phyloP scores from a whole-genome alignment of 2,113 vertebrate genomes.

The Peucedramus taeniatus region DNA sequence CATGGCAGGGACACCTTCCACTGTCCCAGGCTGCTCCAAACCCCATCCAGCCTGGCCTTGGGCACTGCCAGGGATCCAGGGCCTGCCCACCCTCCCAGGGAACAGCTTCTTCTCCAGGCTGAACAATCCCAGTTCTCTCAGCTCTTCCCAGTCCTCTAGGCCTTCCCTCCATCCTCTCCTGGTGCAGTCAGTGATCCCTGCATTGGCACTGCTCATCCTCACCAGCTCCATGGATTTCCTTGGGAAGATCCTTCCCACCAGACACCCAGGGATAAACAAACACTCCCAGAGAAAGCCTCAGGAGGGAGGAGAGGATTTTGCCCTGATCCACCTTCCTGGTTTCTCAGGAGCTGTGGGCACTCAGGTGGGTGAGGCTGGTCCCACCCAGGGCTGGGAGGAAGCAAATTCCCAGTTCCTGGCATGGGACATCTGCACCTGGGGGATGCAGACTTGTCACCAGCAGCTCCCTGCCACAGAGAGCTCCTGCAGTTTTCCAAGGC shows the following conservation, averaged over 20 bases:
- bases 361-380: fast-evolving
- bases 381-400: neutral
- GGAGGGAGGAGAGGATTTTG: neutral
- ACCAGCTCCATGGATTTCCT: neutral
- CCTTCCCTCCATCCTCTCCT: neutral
- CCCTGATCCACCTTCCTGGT: neutral
- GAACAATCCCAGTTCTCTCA: neutral
- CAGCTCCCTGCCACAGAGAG: fast-evolving
- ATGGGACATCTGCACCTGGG: neutral
- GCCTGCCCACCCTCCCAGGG: neutral
- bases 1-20: neutral
- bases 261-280: neutral
- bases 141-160: neutral
- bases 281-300: neutral
- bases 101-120: neutral
- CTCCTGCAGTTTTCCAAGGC: neutral
- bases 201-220: neutral
- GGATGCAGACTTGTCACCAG: fast-evolving
- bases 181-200: neutral
- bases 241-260: neutral
- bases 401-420: neutral
- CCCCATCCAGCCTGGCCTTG: neutral
- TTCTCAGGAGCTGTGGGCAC: neutral
- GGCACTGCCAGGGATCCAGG: neutral
- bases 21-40: neutral